A percentile compares a stretch with the other conserved stretches of the same genome.
phyloP scores from a whole-genome alignment of 2,113 vertebrate species.

The Ovibos moschatus region DNA sequence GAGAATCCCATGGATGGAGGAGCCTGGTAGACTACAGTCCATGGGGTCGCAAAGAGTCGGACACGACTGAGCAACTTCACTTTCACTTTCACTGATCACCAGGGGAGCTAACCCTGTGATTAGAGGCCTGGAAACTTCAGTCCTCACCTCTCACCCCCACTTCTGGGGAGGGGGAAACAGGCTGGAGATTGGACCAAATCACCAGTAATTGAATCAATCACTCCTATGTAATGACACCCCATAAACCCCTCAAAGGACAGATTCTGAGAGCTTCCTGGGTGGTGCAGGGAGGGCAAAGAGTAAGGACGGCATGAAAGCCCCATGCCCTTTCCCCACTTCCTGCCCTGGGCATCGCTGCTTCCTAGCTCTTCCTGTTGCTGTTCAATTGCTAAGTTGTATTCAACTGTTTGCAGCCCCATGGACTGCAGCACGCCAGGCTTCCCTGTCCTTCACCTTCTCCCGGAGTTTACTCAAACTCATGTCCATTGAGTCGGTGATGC shows the following conservation, averaged over 20 bases:
- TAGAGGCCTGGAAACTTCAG: background rate
- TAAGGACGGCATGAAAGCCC: background rate
- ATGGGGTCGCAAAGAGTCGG: no score
- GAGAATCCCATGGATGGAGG: no score
- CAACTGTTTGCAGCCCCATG: background rate
- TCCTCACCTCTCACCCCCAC: background rate
- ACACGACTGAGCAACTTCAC: no score
- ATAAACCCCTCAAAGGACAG: background rate
- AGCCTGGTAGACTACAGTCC: no score
- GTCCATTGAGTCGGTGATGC: background rate
- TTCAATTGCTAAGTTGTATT: background rate
- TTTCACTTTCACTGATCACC: background rate
- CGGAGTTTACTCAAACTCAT: fast-evolving
- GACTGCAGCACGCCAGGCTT: background rate
- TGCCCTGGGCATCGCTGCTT: background rate
- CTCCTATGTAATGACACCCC: background rate
- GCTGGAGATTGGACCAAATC: background rate
- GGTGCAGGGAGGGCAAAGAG: background rate
- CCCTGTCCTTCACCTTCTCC: background rate
- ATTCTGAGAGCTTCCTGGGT: background rate
- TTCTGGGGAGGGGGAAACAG: background rate
- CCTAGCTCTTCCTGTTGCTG: background rate
- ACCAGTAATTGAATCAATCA: background rate
- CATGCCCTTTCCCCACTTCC: background rate
- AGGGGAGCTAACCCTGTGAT: background rate